These are phyloP conservation scores for Rhorus exstirpatorius DNA, from an alignment of 2,888 invertebrate species.

Conservation along the genomic window DNA sequence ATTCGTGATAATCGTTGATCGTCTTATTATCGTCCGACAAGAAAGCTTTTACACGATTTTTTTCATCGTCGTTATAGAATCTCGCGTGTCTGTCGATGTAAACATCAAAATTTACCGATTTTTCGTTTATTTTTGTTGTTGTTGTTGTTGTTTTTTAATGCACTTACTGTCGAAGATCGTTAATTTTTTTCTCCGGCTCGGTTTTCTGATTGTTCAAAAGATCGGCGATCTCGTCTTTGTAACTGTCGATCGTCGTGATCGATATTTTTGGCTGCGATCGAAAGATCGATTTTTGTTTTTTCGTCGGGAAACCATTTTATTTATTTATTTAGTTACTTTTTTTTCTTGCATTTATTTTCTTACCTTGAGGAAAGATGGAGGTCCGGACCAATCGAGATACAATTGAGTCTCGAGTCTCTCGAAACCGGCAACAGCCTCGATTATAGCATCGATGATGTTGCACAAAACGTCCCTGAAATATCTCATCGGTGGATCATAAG, in stretches of 20 bases:
- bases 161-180: slow-evolving; percentile 87
- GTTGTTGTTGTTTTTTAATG: background rate
- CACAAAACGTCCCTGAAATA: slow-evolving; percentile 92
- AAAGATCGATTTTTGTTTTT: slow-evolving; percentile 70
- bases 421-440: slow-evolving; percentile 91
- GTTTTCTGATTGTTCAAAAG: slow-evolving; percentile 91
- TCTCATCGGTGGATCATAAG: slow-evolving; percentile 91
- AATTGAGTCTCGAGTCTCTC: slow-evolving; percentile 93
- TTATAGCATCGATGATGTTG: slow-evolving; percentile 91
- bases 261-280: slow-evolving; percentile 91
- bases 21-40: slow-evolving; percentile 88
- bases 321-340: background rate
- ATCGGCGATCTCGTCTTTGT: slow-evolving; percentile 89
- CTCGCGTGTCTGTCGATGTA: slow-evolving; percentile 74
- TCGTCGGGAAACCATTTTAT: background rate
- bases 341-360: background rate
- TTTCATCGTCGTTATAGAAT: slow-evolving; percentile 80
- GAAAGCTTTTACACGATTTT: slow-evolving; percentile 88
- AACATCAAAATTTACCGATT: background rate
- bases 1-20: slow-evolving; percentile 89
- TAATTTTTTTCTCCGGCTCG: slow-evolving; percentile 90
- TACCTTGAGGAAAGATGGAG: slow-evolving; percentile 77
- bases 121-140: too few species aligned
- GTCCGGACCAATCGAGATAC: slow-evolving; percentile 88
- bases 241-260: slow-evolving; percentile 89